Evolutionary conservation across 2,113 vertebrate genomes (phyloP), one percentile per base, ranked within the genome.

Genomic region (Labeo catla): DNA sequence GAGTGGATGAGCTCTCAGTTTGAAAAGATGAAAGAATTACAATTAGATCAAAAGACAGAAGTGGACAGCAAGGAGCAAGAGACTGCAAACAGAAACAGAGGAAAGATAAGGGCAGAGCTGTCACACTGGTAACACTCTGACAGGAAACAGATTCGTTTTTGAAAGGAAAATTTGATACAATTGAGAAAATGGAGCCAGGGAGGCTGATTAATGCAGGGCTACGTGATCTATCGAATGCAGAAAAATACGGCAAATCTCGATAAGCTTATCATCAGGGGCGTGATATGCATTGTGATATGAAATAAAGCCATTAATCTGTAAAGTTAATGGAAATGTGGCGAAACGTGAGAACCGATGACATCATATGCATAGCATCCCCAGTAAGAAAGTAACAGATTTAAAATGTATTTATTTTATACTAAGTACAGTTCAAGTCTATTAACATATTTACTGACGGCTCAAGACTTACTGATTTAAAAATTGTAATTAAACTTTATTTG

Each of bases 31-130:
- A 19, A 45, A 52, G 57, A 82, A 63, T 49, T 36, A 81, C 15
- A 50, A 21, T 59, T 57, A 61, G 57, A 59, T 80, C 54, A 80
- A 57, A 34, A 39, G 49, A 66, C 9, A 23, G n/a, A 59, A 47
- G 66, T 50, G n/a, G 23, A 34, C 59, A 81, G 68, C 76, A 34
- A 47, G 21, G 12, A 68, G n/a, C 70, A 63, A 39, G 47, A 72
- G 12, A 23, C 6, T 15, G n/a, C 13, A 83, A 66, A 83, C 54
- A 82, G 23, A 66, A 66, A 52, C 36, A 80, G 6, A 13, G 15
- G 23, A 36, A 57, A 61, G 74, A 36, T n/a, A 68, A 76, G 57
- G 86, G 86, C 49, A 54, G 63, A 84, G 74, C 49, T 79, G 73
- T 66, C 57, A 49, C 78, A 49, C 21, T 13, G 12, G 19, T 47